These are phyloP conservation scores for Lophius americanus DNA, from an alignment of 2,797 vertebrate genomes.

Conservation along the genomic window DNA sequence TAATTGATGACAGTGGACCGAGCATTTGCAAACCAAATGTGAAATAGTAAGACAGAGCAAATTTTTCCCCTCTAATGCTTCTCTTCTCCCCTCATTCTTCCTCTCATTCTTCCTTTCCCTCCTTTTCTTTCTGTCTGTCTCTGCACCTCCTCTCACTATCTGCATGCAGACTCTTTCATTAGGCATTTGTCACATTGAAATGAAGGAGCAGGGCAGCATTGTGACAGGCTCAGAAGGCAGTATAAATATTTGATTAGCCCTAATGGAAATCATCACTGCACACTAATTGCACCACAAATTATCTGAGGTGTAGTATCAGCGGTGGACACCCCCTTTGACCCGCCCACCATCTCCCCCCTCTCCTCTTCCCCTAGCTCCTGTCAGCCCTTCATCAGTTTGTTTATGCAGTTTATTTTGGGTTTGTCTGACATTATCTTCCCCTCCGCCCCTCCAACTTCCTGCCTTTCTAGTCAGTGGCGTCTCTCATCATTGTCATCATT, in stretches of 20 bases:
- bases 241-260: constrained; percentile 99
- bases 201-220: constrained; percentile 78
- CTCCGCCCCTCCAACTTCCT: constrained; percentile 50
- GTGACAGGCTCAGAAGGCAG: constrained; percentile 93
- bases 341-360: constrained; percentile 41
- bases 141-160: constrained; percentile 46
- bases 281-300: constrained; percentile 97
- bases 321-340: constrained; percentile 86
- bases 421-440: constrained; percentile 49
- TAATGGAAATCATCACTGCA: constrained; percentile 99
- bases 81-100: constrained; percentile 40
- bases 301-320: constrained; percentile 88
- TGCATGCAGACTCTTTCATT: constrained; percentile 83
- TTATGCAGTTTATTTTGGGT: constrained; percentile 64
- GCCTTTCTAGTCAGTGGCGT: constrained; percentile 43
- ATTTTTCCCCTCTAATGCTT: constrained; percentile 54
- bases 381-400: constrained; percentile 48
- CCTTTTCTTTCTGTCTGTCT: constrained; percentile 17
- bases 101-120: constrained; percentile 7
- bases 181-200: constrained; percentile 95
- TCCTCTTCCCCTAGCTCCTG: constrained; percentile 47
- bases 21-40: constrained; percentile 97
- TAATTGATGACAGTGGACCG: constrained; percentile 90
- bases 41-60: constrained; percentile 78
- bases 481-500: constrained; percentile 58